Evolutionary conservation across 2,888 invertebrate genomes (phyloP), one percentile per base, ranked within the genome.

Genomic region (Cyclophora punctaria): DNA sequence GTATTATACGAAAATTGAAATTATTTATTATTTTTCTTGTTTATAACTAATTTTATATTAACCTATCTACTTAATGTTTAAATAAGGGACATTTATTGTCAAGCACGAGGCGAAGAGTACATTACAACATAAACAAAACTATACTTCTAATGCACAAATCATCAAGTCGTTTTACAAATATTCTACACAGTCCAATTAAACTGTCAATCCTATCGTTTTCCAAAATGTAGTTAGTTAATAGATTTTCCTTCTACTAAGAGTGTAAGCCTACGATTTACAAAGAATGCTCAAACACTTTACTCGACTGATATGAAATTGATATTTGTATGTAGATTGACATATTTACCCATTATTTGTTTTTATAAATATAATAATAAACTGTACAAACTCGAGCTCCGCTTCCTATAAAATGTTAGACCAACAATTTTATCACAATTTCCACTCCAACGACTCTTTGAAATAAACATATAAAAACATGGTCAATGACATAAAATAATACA

Each of bases 221-320:
- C 5, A 37, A 37, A 37, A 37, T 37, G 37, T 37, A 37, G 5
- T 5, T 4, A 37, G 4, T 37, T 5, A 37, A 37, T 4, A 37
- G 4, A 37, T 37, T 37, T 37, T 37, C 37, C 4, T 37, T 37
- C 37, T 37, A 37, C 37, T 37, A 37, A 37, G 37, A 37, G 4
- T 47, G 48, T 47, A 50, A 58, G 57, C 55, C 54, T 46, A 57
- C 43, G 35, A 42, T 42, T 37, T 37, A 37, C 37, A 37, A 37
- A 37, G 37, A 37, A 5, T 5, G 37, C 37, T 37, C 71, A 70
- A 67, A 71, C 69, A 64, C 69, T 70, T 66, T 74, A 71, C 56
- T 71, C 69, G 64, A 71, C 67, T 84, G 86, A 86, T 87, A 87
- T 87, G 86, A 83, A 84, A 84, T 84, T 81, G 84, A 84, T 87